These are phyloP conservation scores for Pammene aurita DNA, from an alignment of 2,888 invertebrate species.

Conservation along the genomic window DNA sequence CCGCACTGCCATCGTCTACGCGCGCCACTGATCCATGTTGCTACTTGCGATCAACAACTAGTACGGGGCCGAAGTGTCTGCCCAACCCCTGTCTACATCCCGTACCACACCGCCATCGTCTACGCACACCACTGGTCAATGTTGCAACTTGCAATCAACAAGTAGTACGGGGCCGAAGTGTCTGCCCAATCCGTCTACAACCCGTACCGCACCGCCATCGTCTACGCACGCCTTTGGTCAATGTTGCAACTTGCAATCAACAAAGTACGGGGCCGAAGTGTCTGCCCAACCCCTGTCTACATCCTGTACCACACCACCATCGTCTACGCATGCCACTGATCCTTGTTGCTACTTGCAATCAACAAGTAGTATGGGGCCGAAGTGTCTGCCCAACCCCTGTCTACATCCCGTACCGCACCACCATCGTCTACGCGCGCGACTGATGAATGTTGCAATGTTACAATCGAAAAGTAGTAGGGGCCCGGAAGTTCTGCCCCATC, in stretches of 20 bases:
- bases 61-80: conserved; percentile 69
- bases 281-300: conserved; percentile 84
- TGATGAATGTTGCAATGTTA: no score
- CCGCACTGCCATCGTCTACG: conserved; percentile 87
- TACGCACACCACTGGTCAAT: conserved; percentile 68
- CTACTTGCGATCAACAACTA: background rate
- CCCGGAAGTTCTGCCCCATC: no score
- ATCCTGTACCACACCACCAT: conserved; percentile 89
- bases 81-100: conserved; percentile 86
- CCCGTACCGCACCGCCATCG: conserved; percentile 88
- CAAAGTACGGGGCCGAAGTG: conserved; percentile 62
- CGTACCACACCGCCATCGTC: conserved; percentile 88
- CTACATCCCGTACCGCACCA: conserved; percentile 89
- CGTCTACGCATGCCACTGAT: conserved; percentile 78
- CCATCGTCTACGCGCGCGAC: conserved; percentile 84
- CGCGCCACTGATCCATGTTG: conserved; percentile 48
- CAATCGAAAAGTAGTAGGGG: no score
- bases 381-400: conserved; percentile 81
- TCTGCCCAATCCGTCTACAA: conserved; percentile 85
- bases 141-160: background rate
- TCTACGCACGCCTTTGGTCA: conserved; percentile 74
- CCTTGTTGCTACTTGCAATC: background rate
- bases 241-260: background rate
- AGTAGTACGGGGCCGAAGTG: conserved; percentile 62
- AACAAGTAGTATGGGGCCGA: conserved; percentile 56